Evolutionary conservation across 1,140 invertebrate genomes (phyloP).

Genomic region (Aphelinus atriplicis): DNA sequence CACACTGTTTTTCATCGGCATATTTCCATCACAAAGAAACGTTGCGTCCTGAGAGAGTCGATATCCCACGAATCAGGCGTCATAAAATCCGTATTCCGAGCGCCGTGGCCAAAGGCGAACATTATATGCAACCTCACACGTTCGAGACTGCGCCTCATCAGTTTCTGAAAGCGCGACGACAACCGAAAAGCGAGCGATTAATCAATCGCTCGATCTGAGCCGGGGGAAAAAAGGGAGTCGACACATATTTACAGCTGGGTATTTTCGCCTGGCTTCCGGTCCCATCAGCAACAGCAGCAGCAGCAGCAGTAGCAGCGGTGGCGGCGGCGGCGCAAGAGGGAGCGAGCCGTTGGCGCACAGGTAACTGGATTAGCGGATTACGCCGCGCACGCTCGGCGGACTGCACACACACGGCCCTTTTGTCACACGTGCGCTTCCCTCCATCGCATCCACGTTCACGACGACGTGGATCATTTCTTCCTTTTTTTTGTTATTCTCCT

Average conservation of each 20-base stretch:
- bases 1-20: too few species aligned
- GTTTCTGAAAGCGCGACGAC: too few species aligned
- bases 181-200: too few species aligned
- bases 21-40: too few species aligned
- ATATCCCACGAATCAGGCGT: too few species aligned
- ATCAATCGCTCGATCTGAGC: not conserved
- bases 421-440: not conserved
- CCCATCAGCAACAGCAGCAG: conserved; percentile 17
- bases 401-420: not conserved
- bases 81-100: too few species aligned
- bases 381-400: conserved; percentile 19
- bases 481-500: not conserved
- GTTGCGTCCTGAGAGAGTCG: too few species aligned
- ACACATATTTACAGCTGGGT: not conserved
- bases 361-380: conserved; percentile 58
- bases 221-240: not conserved
- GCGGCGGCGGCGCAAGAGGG: too few species aligned
- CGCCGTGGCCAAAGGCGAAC: too few species aligned
- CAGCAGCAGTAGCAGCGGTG: too few species aligned
- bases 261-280: conserved; percentile 44
- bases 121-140: too few species aligned
- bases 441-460: not conserved
- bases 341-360: conserved; percentile 37
- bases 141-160: too few species aligned
- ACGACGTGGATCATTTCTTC: not conserved